Evolutionary conservation across 2,888 invertebrate species (phyloP), one percentile per base, ranked within the genome.

Genomic region (Synergus itoensis): DNA sequence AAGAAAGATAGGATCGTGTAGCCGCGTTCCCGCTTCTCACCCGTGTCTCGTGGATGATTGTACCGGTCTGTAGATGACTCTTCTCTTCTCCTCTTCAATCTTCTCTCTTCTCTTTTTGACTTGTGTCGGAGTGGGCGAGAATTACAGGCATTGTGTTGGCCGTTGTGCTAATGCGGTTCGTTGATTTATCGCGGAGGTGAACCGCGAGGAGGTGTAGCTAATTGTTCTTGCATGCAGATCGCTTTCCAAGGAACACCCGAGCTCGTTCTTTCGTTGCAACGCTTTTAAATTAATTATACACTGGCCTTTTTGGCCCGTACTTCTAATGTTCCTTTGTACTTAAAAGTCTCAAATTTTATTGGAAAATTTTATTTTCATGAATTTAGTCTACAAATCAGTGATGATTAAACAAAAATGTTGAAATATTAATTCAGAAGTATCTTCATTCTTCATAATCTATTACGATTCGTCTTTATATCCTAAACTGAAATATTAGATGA

Each of bases 201-300:
- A 89, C 89, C 88, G 87, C 90, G 88, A 89, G 85, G 89, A 90
- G 89, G 90, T 90, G 89, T 90, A 90, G 90, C 90, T 89, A 90
- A 90, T 90, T 90, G 90, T 90, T 89, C 89, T 88, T 90, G 89
- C 89, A 89, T 89, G 89, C 88, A 87, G 89, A 90, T n/a, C 88
- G 86, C 87, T 80, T 79, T 77, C 76, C 85, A 80, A 83, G 86
- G 83, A 83, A 87, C 85, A 83, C 76, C 85, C 78, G 76, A 80
- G 76, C 85, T 83, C 82, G 82, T 85, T 84, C 84, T 76, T 82
- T 81, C 84, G 81, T 82, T 85, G 84, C 83, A 84, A 87, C 85
- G 86, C 85, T 85, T 85, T 81, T 85, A 87, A 89, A 90, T 90
- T 90, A 90, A 90, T 90, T 87, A 88, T 86, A 78, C 84, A 79